Evolutionary conservation across 1,140 invertebrate genomes (phyloP), one percentile per base, ranked within the genome.

Genomic region (Drosophila nigrodunni): DNA sequence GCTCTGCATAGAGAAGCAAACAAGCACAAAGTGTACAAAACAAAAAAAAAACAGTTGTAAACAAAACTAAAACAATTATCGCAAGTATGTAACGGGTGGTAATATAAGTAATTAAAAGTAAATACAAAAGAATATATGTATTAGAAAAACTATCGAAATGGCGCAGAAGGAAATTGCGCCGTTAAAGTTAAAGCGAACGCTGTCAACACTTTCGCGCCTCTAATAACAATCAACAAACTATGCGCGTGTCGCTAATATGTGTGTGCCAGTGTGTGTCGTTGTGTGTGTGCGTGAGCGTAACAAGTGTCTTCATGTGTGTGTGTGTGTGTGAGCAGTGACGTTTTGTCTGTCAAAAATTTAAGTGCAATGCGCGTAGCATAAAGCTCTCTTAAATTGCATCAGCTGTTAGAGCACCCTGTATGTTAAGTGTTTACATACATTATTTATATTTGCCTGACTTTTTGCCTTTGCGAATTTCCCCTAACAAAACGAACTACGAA

Each of bases 91-190:
- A 55, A 7, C 25, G 47, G 25, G 47, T 50, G 5, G 7, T 50
- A 25, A 11, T 58, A 30, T 30, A 30, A 30, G 25, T 30, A 5
- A 30, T 11, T 8, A 41, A 4, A 15, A 3, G n/a, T 43, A 30
- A 44, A 58, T 55, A 13, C 11, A 15, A 18, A 9, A 11, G 43
- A 35, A 41, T 30, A 67, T 18, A 37, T 47, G 64, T 41, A 13
- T 44, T 54, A 35, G 7, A 47, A 49, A 47, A 62, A 62, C 46
- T 67, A 57, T 74, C 62, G 18, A 55, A 72, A 57, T 57, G 46
- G 9, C n/a, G 35, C 6, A 50, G 8, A 15, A 50, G 43, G 61
- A 79, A 74, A 80, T 72, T 82, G 79, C 80, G 82, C 62, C 76
- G 72, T 87, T 82, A 59, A 79, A 46, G 30, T 54, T 68, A 25